Base-by-base conservation (phyloP, 2,797 vertebrate genomes). In the Leontocebus nigricollis region DNA sequence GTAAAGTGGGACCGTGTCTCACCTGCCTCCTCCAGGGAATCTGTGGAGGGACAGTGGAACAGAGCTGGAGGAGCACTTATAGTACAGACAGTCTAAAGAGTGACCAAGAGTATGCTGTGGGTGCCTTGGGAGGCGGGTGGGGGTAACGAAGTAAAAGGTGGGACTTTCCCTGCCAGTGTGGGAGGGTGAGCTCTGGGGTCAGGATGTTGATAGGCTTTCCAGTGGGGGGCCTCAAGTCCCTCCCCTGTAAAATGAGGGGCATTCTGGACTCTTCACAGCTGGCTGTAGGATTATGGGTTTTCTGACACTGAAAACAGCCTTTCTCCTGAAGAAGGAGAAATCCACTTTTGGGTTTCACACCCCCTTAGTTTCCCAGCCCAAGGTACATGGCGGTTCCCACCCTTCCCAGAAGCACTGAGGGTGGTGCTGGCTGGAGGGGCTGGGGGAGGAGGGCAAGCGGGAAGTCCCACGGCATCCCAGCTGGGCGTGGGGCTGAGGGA, bases 401-500 rank as follows among this genome's bases (percentile, higher is more conserved):
- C 48, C 36, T 91, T 82, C 41, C 77, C 88, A 93, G 94, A 84
- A 15, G 39, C 7, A 7, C 46, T 0, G 9, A 85, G 90, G 82
- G 15, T 27, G 67, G 73, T 20, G 17, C 59, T 55, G 72, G 70
- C 55, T 24, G 17, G 48, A 44, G 48, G 7, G 27, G 24, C 6
- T 0, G 0, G 10, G 27, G 41, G 36, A 36, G 30, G 85, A 14
- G 14, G 26, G 41, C n/a, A 46, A 76, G 44, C 10, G 3, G 75
- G 84, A 82, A 87, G 94, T 52, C 52, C 70, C 80, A 30, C 17
- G 1, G 1, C 3, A 81, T 46, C 59, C 52, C 2, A 0, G 70
- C 73, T 52, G 93, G 79, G 36, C 2, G 5, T 86, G 91, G 95
- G 84, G 33, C 72, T 88, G 64, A 24, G 96, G 94, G 87, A 26